phyloP scores from a whole-genome alignment of 2,888 invertebrate genomes.

The Watsonalla binaria region DNA sequence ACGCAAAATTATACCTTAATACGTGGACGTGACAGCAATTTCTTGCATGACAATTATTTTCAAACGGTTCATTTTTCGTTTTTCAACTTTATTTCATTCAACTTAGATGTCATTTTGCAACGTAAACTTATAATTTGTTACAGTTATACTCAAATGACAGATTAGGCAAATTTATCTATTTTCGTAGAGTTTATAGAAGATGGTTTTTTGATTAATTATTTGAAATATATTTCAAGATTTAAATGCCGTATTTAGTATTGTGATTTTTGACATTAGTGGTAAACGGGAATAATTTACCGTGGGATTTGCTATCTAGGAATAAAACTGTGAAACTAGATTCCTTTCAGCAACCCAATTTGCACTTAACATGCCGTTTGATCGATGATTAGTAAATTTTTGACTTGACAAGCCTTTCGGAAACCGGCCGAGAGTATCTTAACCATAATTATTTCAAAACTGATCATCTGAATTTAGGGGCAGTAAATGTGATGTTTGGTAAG shows the following conservation, averaged over 20 bases:
- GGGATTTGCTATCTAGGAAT: no score
- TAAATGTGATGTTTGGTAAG: no score
- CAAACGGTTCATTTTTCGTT: not conserved
- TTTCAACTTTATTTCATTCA: not conserved
- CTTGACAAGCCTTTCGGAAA: no score
- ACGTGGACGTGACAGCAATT: not conserved
- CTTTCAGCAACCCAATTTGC: no score
- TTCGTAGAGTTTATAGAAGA: constrained; percentile 24
- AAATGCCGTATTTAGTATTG: constrained; percentile 29
- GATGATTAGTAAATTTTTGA: no score
- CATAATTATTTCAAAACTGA: no score
- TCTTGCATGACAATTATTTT: not conserved
- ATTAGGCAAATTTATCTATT: constrained; percentile 51
- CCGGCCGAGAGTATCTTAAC: no score
- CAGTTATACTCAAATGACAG: constrained; percentile 33
- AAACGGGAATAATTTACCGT: constrained; percentile 22
- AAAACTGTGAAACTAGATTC: no score
- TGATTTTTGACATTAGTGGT: constrained; percentile 40
- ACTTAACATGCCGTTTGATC: no score
- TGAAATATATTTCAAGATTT: constrained; percentile 37
- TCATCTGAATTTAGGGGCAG: no score
- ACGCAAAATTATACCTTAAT: not conserved
- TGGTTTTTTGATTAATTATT: constrained; percentile 58
- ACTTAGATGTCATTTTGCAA: not conserved
- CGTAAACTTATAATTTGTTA: not conserved